Base-by-base conservation (phyloP, 2,113 vertebrate genomes). In the Indicator indicator region DNA sequence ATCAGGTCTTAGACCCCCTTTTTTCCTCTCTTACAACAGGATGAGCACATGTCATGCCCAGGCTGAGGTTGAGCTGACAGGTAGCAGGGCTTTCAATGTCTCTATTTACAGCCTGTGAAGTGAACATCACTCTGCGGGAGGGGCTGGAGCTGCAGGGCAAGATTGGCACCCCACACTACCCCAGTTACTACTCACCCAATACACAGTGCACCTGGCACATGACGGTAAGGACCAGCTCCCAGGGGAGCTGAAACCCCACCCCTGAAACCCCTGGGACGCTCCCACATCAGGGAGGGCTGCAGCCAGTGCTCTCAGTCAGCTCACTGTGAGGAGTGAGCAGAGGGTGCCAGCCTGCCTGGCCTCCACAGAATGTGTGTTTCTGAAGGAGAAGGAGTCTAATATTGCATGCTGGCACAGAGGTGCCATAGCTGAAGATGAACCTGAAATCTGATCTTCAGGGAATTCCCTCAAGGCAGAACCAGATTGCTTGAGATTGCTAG, bases 201-300 rank as follows among this genome's bases (percentile, higher is more conserved):
- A 98, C 98, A 0, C 98, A 98, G 93, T 99, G 99, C 87, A 98
- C 97, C 92, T 99, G 99, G 99, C 98, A 95, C 50, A 98, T 99
- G 88, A 99, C 44, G 78, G 99, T 99, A 96, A 98, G 98, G 86
- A 9, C n/a, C 69, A 88, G 65, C 32, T 90, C 56, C 46, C 58
- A n/a, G 38, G 8, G 5, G 11, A 32, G n/a, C 72, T 62, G 9
- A 27, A 15, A 23, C 30, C 56, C 28, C 12, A 2, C 46, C 18
- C 78, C 70, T 32, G 4, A 69, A 69, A 50, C 23, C 23, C 7
- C 1, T 2, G 10, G 1, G 5, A 24, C 17, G 32, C 36, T 50
- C 21, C 8, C 46, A 18, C 24, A 5, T 17, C 33, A 13, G 5
- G 3, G 1, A 0, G 9, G 8, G 6, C 1, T 55, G 28, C 46